Conservation (phyloP, 2,888 invertebrate genomes). For the Galerucella calmariensis region DNA sequence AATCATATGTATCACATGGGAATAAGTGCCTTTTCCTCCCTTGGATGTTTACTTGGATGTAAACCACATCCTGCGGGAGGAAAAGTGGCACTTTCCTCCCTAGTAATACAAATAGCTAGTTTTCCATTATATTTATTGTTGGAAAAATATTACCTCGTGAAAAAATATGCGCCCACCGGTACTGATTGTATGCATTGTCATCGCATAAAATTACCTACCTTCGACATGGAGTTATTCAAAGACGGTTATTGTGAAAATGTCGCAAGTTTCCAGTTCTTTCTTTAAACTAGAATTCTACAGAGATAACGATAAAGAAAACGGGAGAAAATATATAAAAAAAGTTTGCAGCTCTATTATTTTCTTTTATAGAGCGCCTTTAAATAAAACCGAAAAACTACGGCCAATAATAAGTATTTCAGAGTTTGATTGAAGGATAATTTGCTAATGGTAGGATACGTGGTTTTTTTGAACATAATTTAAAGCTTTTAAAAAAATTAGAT, state of each 20-base stretch:
- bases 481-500: too few species aligned
- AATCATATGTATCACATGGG: too few species aligned
- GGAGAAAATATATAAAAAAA: neutral
- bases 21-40: too few species aligned
- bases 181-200: conserved; percentile 4
- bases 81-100: too few species aligned
- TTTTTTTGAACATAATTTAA: too few species aligned
- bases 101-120: too few species aligned
- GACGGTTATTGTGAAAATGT: conserved; percentile 13
- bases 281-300: conserved; percentile 5
- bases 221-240: conserved; percentile 14
- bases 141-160: neutral
- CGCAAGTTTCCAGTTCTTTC: conserved; percentile 8
- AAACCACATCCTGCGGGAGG: too few species aligned
- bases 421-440: too few species aligned
- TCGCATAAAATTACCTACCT: conserved; percentile 8
- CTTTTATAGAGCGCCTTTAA: neutral
- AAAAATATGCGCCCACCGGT: neutral
- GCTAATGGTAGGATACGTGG: too few species aligned
- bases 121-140: too few species aligned
- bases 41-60: too few species aligned
- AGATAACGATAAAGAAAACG: conserved; percentile 7
- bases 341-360: neutral
- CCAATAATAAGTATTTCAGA: too few species aligned
- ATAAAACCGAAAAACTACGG: conserved; percentile 4